Conservation (phyloP, 2,797 vertebrate genomes). For the Gorsachius magnificus region DNA sequence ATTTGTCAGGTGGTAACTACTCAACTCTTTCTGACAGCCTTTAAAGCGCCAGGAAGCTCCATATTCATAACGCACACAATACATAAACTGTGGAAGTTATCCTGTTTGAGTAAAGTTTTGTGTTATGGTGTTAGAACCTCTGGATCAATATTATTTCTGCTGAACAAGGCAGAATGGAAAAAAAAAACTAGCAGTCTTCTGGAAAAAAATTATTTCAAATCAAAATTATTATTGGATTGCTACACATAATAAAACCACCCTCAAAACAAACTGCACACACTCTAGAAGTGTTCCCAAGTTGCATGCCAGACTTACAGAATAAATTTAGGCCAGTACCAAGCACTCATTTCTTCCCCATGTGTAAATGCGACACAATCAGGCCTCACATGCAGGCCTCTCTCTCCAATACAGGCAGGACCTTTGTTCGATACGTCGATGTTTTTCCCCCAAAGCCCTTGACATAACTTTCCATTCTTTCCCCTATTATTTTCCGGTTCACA, state of each 20-base stretch:
- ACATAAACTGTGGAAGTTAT: neutral
- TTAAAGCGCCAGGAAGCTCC: neutral
- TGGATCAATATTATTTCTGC: neutral
- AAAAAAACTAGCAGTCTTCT: neutral
- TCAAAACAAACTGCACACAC: constrained; percentile 2
- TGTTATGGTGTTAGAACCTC: neutral
- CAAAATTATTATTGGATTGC: constrained; percentile 5
- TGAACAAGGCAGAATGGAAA: neutral
- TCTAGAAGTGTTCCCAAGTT: neutral
- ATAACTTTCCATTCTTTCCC: constrained; percentile 69
- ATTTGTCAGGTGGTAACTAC: neutral
- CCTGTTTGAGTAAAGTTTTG: neutral
- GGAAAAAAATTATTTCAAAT: neutral
- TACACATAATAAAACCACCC: constrained; percentile 22
- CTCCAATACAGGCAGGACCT: constrained; percentile 76
- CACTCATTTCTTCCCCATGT: constrained; percentile 36
- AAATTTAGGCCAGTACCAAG: constrained; percentile 60
- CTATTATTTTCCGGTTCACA: constrained; percentile 53
- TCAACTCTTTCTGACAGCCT: neutral
- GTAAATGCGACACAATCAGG: constrained; percentile 73
- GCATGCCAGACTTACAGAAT: constrained; percentile 3
- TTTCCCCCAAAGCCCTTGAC: constrained; percentile 56
- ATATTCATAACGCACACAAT: neutral
- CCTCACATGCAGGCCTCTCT: constrained; percentile 73
- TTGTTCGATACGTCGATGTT: constrained; percentile 75